phyloP scores from a whole-genome alignment of 2,113 vertebrate species.

The Rhineura floridana region DNA sequence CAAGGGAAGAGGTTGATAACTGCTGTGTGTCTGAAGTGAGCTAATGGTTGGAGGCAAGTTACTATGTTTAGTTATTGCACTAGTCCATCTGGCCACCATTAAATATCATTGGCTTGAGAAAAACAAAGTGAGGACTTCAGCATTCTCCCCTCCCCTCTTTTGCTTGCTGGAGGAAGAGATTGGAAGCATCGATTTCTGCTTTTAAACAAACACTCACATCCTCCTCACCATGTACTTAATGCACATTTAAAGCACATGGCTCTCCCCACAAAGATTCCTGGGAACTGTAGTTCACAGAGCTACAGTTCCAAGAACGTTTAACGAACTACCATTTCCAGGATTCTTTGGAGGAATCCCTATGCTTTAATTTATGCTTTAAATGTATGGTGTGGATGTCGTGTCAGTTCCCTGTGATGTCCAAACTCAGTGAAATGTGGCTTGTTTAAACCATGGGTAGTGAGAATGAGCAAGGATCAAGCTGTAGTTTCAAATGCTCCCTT shows the following conservation, averaged over 20 bases:
- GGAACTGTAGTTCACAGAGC: too few relatives aligned
- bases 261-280: too few relatives aligned
- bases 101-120: slow-evolving; percentile 37
- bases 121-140: slow-evolving; percentile 25
- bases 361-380: too few relatives aligned
- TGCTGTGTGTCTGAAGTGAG: slow-evolving; percentile 1
- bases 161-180: not conserved
- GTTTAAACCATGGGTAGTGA: not conserved
- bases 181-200: not conserved
- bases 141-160: not conserved
- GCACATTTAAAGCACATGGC: too few relatives aligned
- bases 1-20: slow-evolving; percentile 35
- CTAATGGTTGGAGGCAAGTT: slow-evolving; percentile 16
- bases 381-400: too few relatives aligned
- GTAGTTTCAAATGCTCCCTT: not conserved
- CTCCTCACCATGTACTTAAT: too few relatives aligned
- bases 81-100: slow-evolving; percentile 14
- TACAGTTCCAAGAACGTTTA: too few relatives aligned
- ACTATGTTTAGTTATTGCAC: slow-evolving; percentile 18
- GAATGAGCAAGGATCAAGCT: not conserved
- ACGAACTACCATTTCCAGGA: too few relatives aligned
- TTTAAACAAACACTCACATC: not conserved
- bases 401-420: not conserved
- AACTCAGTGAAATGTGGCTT: not conserved
- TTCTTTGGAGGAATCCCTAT: too few relatives aligned